phyloP scores from a whole-genome alignment of 2,797 vertebrate species.

The Tokudaia muenninki region DNA sequence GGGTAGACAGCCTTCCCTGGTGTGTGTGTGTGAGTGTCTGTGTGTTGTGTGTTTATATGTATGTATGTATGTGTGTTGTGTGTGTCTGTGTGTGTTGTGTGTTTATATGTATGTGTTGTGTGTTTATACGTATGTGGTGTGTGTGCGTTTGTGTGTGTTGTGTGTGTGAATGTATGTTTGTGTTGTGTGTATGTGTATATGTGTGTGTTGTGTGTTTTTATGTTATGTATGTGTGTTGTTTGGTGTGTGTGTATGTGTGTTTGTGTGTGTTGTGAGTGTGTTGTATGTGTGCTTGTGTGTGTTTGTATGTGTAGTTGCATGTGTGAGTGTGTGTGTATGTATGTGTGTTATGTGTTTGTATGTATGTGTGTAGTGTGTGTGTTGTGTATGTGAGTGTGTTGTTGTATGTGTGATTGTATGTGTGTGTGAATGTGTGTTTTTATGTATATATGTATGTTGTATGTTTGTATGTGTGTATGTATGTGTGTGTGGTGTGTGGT shows the following conservation, averaged over 20 bases:
- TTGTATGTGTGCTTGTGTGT: no score
- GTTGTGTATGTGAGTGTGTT: not conserved
- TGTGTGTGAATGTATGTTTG: not conserved
- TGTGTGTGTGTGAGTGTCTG: not conserved
- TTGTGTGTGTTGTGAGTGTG: no score
- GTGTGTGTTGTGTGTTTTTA: no score
- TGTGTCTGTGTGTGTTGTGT: not conserved
- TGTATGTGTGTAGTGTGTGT: not conserved
- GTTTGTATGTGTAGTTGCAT: no score
- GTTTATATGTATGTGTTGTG: not conserved
- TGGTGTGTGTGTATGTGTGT: not conserved
- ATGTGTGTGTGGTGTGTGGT: not conserved
- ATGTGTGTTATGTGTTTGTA: not conserved
- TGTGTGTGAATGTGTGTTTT: no score
- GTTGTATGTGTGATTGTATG: not conserved
- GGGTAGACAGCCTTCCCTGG: not conserved
- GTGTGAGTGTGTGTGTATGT: no score
- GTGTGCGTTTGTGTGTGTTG: not conserved
- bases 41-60: not conserved
- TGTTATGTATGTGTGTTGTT: no score
- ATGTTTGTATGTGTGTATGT: not conserved
- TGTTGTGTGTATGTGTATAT: no score
- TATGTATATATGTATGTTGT: not conserved
- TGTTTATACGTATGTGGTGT: no score
- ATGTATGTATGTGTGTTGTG: not conserved